A percentile compares a stretch with the other conserved stretches of the same genome.
These are phyloP conservation scores for Desmodus rotundus DNA, from an alignment of 2,113 vertebrate species.

Conservation along the genomic window DNA sequence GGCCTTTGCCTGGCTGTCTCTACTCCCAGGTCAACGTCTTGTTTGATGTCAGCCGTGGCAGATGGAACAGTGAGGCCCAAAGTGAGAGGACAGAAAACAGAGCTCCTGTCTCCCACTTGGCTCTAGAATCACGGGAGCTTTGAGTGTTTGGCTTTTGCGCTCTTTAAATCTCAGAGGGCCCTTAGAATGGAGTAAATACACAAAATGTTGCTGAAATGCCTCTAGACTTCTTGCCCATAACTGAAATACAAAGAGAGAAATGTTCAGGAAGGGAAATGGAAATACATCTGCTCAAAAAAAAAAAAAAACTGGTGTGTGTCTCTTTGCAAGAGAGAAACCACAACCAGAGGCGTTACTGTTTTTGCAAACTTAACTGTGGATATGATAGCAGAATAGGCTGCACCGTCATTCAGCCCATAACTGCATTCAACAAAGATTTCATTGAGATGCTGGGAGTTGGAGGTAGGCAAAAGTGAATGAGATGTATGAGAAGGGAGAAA, in stretches of 20 bases:
- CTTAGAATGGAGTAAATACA: background rate
- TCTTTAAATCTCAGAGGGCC: background rate
- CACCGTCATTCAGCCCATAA: fast-evolving
- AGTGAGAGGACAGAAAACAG: background rate
- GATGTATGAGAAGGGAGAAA: background rate
- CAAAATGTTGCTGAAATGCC: background rate
- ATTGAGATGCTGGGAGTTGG: background rate
- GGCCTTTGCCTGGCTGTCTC: background rate
- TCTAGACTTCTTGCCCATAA: background rate
- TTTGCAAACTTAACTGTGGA: background rate
- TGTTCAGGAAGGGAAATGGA: background rate
- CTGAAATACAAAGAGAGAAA: background rate
- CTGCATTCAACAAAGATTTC: background rate
- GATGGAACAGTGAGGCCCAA: background rate
- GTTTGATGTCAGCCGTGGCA: background rate
- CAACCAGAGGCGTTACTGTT: background rate
- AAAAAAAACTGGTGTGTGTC: background rate
- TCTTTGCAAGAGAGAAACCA: background rate
- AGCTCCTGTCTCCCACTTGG: background rate
- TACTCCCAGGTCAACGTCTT: background rate
- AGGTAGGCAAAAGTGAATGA: background rate
- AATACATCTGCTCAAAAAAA: background rate
- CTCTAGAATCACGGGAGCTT: background rate
- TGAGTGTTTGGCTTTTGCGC: background rate
- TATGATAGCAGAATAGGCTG: background rate